A percentile compares a stretch with the other conserved stretches of the same genome.
phyloP scores from a whole-genome alignment of 2,797 vertebrate species.

The Centroberyx gerrardi region DNA sequence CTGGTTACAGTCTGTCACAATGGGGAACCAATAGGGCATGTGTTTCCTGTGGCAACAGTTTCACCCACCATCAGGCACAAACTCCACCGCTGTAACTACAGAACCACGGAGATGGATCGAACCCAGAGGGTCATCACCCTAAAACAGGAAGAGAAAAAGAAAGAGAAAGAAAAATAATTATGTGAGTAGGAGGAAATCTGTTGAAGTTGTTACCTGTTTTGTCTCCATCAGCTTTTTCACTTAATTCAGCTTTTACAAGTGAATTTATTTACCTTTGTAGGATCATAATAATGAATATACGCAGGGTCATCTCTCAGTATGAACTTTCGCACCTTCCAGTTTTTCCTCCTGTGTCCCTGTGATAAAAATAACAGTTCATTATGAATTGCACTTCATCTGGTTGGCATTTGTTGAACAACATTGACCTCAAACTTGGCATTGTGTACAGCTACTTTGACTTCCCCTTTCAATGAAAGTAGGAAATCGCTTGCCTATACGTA shows the following conservation, averaged over 20 bases:
- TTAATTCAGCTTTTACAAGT: neutral
- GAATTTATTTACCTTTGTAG: conserved; percentile 87
- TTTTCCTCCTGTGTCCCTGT: conserved; percentile 96
- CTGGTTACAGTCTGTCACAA: conserved; percentile 16
- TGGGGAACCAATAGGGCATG: neutral
- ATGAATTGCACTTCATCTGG: too few species aligned
- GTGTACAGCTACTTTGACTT: neutral
- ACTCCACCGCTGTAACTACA: conserved; percentile 94
- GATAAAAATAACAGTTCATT: conserved; percentile 31
- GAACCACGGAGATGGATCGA: conserved; percentile 93
- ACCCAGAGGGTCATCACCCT: conserved; percentile 93
- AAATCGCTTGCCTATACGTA: neutral
- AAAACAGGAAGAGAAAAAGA: neutral
- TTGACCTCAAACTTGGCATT: too few species aligned
- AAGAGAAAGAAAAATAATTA: neutral
- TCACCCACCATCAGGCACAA: conserved; percentile 90
- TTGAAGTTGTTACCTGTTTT: neutral
- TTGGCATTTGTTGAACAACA: neutral
- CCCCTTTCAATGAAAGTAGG: neutral
- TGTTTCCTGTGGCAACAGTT: conserved; percentile 6
- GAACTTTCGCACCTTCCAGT: conserved; percentile 99
- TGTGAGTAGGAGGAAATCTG: neutral
- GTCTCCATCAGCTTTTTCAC: neutral
- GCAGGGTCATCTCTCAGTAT: conserved; percentile 95
- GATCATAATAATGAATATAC: conserved; percentile 96